Percentiles rank a stretch among this genome's conserved stretches.
These are phyloP conservation scores for Calcarius lapponicus DNA, from an alignment of 2,797 vertebrate species.

Conservation along the genomic window DNA sequence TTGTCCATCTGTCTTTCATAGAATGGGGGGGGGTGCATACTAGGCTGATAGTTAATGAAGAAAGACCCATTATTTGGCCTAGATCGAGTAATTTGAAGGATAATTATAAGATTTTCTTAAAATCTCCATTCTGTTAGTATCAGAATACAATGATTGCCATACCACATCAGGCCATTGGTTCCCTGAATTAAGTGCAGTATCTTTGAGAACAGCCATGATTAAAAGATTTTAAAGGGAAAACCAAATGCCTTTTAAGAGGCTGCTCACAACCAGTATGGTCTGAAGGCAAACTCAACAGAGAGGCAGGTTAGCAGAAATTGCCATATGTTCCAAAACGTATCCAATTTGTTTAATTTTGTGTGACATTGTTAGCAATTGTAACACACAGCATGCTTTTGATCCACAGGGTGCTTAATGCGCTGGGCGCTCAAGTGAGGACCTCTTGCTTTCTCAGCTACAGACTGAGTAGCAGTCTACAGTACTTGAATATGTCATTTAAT, in stretches of 20 bases:
- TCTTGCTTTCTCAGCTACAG: background rate
- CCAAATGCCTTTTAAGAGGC: background rate
- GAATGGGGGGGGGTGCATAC: background rate
- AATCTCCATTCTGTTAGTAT: background rate
- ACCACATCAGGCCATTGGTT: background rate
- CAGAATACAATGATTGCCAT: background rate
- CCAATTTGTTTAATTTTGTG: background rate
- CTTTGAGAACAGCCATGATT: background rate
- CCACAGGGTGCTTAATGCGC: background rate
- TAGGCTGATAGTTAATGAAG: background rate
- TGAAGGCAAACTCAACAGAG: background rate
- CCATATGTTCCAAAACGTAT: background rate
- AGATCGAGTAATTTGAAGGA: background rate
- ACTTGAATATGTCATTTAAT: background rate
- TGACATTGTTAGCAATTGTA: background rate
- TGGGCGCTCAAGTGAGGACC: background rate
- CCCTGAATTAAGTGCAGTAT: background rate
- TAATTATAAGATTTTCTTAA: background rate
- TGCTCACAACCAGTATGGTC: background rate
- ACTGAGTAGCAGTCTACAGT: background rate
- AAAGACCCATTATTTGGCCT: background rate
- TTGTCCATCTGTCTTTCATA: background rate
- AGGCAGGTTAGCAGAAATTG: background rate
- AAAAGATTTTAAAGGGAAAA: background rate
- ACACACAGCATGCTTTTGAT: background rate